phyloP scores from a whole-genome alignment of 2,113 vertebrate species.

The Phoenicopterus ruber region DNA sequence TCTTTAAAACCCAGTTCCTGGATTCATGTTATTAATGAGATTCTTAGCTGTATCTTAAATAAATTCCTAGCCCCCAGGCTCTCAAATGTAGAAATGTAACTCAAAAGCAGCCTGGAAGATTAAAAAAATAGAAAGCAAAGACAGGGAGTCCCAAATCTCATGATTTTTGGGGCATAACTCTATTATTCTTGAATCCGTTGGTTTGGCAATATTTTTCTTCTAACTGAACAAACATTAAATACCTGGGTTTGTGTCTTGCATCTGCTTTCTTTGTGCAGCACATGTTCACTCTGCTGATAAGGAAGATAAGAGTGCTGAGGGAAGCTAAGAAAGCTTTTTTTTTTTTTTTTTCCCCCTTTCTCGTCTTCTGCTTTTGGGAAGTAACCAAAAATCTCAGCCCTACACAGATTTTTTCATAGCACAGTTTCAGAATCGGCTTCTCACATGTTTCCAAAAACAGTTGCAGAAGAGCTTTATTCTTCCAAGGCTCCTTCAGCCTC shows the following conservation, averaged over 20 bases:
- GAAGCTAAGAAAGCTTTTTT: background rate
- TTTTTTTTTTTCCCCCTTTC: too few species aligned
- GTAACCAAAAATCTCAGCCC: background rate
- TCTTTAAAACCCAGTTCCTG: background rate
- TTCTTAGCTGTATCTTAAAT: constrained; percentile 3
- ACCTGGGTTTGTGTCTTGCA: background rate
- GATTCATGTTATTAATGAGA: background rate
- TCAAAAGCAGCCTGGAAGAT: background rate
- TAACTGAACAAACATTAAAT: background rate
- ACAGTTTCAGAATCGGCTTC: background rate
- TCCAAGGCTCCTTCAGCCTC: background rate
- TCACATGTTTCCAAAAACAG: background rate
- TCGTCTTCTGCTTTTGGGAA: background rate
- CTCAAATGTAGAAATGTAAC: background rate
- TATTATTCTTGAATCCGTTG: background rate
- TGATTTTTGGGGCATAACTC: background rate
- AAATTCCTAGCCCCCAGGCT: background rate
- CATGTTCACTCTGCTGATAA: background rate
- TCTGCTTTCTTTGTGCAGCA: background rate
- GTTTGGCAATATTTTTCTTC: constrained; percentile 28
- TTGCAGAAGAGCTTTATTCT: background rate
- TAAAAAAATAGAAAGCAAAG: constrained; percentile 20
- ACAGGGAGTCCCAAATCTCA: background rate
- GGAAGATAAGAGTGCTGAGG: background rate
- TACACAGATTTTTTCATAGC: background rate